Conservation (phyloP, 2,888 invertebrate species). For the Pediacus dermestoides region DNA sequence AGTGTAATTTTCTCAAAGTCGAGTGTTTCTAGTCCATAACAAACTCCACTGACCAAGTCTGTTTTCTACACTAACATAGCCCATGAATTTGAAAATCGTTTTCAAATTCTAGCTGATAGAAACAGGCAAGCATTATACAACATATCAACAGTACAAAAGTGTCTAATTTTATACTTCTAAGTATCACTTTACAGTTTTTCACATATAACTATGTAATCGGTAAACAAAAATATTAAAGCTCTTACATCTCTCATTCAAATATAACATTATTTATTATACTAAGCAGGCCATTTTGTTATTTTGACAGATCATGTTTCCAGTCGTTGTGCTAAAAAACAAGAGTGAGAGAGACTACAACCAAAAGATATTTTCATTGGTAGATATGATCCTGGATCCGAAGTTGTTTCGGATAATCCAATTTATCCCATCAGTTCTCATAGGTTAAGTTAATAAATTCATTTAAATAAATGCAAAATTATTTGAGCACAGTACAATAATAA, state of each 20-base stretch:
- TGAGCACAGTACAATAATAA: constrained; percentile 25
- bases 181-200: constrained; percentile 32
- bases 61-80: constrained; percentile 14
- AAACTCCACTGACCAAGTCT: constrained; percentile 19
- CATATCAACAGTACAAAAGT: constrained; percentile 23
- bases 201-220: constrained; percentile 21
- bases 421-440: no score
- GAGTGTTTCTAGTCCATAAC: constrained; percentile 20
- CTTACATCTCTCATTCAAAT: constrained; percentile 19
- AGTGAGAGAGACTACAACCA: no score
- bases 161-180: constrained; percentile 26
- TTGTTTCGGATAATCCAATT: no score
- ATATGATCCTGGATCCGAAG: no score
- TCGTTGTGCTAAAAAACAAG: constrained; percentile 26
- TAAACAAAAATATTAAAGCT: constrained; percentile 22
- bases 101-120: no score
- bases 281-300: constrained; percentile 23
- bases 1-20: constrained; percentile 11
- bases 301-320: constrained; percentile 20
- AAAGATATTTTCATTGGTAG: no score
- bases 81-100: no score
- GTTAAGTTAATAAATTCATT: no score
- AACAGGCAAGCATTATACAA: constrained; percentile 26
- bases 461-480: constrained; percentile 18
- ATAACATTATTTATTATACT: no score